Percentiles rank a stretch among this genome's conserved stretches.
phyloP scores from a whole-genome alignment of 2,888 invertebrate genomes.

The Zonitis immaculata region DNA sequence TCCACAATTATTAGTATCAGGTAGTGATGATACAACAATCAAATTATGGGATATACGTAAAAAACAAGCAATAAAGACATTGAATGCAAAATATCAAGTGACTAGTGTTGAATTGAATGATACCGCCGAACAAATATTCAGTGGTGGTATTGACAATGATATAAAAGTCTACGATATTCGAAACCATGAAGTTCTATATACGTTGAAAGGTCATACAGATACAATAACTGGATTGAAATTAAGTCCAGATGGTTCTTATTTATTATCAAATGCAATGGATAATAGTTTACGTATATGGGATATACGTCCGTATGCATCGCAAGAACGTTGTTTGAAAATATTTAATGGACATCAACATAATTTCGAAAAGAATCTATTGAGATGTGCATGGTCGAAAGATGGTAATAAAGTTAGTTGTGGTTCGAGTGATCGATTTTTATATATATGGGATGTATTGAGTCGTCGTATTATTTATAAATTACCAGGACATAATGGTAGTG shows the following conservation, averaged over 20 bases:
- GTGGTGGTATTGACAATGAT: conserved; percentile 95
- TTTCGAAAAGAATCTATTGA: conserved; percentile 93
- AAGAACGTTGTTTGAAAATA: conserved; percentile 89
- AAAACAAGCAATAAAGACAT: conserved; percentile 67
- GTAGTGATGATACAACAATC: conserved; percentile 91
- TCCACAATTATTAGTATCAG: conserved; percentile 85
- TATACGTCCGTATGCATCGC: conserved; percentile 89
- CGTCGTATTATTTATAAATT: conserved; percentile 91
- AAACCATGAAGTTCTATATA: conserved; percentile 78
- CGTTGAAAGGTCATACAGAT: conserved; percentile 90
- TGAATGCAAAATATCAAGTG: conserved; percentile 71
- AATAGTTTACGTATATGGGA: conserved; percentile 95
- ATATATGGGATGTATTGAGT: conserved; percentile 95
- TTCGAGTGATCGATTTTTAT: conserved; percentile 92
- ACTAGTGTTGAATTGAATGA: conserved; percentile 92
- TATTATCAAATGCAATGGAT: conserved; percentile 97
- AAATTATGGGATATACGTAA: conserved; percentile 91
- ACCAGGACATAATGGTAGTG: conserved; percentile 96
- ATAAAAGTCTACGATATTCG: conserved; percentile 97
- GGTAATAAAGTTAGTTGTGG: conserved; percentile 89
- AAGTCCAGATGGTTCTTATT: conserved; percentile 80
- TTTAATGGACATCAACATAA: conserved; percentile 83
- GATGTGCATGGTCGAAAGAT: conserved; percentile 91
- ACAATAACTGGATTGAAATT: conserved; percentile 88
- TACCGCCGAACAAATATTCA: conserved; percentile 90